A percentile compares a stretch with the other conserved stretches of the same genome.
Evolutionary conservation across 2,888 invertebrate species (phyloP).

Genomic region (Apoderus coryli): DNA sequence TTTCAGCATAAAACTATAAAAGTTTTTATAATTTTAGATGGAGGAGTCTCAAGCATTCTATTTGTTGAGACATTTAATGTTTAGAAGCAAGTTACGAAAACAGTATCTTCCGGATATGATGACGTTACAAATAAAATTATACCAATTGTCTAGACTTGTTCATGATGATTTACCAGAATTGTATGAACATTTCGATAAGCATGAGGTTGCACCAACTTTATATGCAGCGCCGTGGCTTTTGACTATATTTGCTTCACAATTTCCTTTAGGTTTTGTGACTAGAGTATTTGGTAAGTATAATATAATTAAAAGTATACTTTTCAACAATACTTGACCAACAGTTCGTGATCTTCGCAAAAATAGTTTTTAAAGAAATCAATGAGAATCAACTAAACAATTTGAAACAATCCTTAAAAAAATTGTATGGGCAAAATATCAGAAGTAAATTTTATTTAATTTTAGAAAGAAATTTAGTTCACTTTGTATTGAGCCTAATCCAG

Average conservation of each 20-base stretch:
- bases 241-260: conserved; percentile 91
- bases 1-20: too few relatives aligned
- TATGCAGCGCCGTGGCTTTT: conserved; percentile 97
- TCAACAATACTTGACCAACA: too few relatives aligned
- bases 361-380: too few relatives aligned
- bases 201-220: conserved; percentile 86
- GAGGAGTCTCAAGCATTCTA: conserved; percentile 84
- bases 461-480: too few relatives aligned
- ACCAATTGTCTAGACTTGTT: conserved; percentile 82
- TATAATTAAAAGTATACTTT: not conserved
- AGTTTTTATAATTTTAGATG: conserved; percentile 62
- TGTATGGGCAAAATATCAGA: too few relatives aligned
- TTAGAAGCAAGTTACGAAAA: conserved; percentile 68
- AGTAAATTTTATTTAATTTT: too few relatives aligned
- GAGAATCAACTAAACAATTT: too few relatives aligned
- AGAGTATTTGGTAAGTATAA: conserved; percentile 73
- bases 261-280: conserved; percentile 89
- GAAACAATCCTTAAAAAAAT: too few relatives aligned
- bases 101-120: conserved; percentile 93
- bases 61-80: conserved; percentile 82
- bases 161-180: conserved; percentile 78
- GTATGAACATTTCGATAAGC: conserved; percentile 70
- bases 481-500: too few relatives aligned
- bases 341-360: too few relatives aligned
- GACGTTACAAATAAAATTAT: conserved; percentile 75